Conservation (phyloP, 2,888 invertebrate species). For the Corbicula japonica region DNA sequence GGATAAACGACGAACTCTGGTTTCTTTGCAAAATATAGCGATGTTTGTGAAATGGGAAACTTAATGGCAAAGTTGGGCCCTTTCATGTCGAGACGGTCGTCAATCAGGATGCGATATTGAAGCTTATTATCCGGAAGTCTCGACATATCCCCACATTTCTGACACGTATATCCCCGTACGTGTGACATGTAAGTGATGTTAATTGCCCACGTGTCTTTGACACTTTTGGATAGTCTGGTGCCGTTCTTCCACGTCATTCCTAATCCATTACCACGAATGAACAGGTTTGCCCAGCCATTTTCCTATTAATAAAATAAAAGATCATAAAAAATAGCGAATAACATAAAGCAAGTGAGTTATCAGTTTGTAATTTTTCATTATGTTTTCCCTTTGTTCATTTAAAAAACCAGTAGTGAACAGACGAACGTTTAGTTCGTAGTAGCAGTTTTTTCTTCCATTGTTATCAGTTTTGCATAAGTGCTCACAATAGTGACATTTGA, state of each 20-base stretch:
- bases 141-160: conserved; percentile 2
- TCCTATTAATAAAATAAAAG: too few relatives aligned
- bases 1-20: conserved; percentile 32
- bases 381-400: too few relatives aligned
- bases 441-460: too few relatives aligned
- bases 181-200: conserved; percentile 26
- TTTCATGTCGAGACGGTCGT: conserved; percentile 32
- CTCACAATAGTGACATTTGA: too few relatives aligned
- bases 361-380: too few relatives aligned
- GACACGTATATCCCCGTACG: conserved; percentile 22
- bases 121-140: neutral
- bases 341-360: too few relatives aligned
- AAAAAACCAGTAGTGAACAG: too few relatives aligned
- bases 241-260: conserved; percentile 28
- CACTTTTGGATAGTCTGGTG: conserved; percentile 10
- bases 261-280: conserved; percentile 37
- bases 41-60: conserved; percentile 17
- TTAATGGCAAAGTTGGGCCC: conserved; percentile 39
- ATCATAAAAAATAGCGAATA: too few relatives aligned
- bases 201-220: conserved; percentile 26
- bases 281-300: conserved; percentile 11
- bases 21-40: conserved; percentile 16
- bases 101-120: conserved; percentile 31
- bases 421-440: too few relatives aligned
- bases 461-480: too few relatives aligned